phyloP scores from a whole-genome alignment of 2,797 vertebrate genomes.

The Enteromius paludinosus region DNA sequence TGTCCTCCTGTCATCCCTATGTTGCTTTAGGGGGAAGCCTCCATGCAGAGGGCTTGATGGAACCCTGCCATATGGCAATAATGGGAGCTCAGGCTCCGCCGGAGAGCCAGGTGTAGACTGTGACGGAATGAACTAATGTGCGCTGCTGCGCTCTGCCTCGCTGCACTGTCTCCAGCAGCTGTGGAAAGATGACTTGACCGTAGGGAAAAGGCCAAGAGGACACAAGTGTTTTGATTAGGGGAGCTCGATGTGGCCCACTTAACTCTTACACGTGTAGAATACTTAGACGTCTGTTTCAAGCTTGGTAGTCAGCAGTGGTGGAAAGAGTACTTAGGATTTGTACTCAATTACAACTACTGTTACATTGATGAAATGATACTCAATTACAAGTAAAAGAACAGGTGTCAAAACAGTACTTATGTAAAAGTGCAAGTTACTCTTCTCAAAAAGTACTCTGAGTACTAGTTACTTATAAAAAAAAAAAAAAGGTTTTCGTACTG shows the following conservation, averaged over 20 bases:
- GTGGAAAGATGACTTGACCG: slow-evolving; percentile 38
- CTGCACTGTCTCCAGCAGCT: slow-evolving; percentile 48
- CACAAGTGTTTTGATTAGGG: slow-evolving; percentile 56
- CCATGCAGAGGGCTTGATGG: slow-evolving; percentile 52
- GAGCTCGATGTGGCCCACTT: slow-evolving; percentile 45
- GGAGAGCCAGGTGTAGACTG: slow-evolving; percentile 60
- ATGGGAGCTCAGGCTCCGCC: slow-evolving; percentile 50
- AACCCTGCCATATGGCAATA: slow-evolving; percentile 56
- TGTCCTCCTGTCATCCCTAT: slow-evolving; percentile 26
- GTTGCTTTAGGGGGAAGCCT: slow-evolving; percentile 20
- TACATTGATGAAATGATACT: no score
- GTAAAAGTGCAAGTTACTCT: no score
- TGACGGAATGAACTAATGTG: slow-evolving; percentile 50
- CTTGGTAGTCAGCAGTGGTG: background rate
- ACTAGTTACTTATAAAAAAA: no score
- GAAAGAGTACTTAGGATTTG: no score
- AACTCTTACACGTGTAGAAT: slow-evolving; percentile 43
- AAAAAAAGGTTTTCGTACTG: no score
- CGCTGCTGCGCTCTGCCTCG: slow-evolving; percentile 14
- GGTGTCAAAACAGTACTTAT: no score
- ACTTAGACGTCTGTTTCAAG: slow-evolving; percentile 37
- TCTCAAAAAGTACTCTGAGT: no score
- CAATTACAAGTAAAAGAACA: no score
- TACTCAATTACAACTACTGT: no score
- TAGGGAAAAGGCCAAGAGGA: slow-evolving; percentile 46